Conservation (phyloP, 2,888 invertebrate species). For the Erebia epiphron region DNA sequence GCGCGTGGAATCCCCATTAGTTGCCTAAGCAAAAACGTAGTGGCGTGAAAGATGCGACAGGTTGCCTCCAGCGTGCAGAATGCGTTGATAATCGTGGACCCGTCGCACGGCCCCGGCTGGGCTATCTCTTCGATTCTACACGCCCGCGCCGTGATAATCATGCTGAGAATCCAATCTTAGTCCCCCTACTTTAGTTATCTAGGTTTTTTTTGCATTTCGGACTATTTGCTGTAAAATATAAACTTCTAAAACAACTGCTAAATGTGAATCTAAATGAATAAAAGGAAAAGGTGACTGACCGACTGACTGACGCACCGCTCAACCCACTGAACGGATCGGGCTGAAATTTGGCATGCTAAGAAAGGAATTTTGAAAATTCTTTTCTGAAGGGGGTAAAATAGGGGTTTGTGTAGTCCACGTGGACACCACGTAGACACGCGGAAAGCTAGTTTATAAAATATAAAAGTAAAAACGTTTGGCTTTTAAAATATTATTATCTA, state of each 20-base stretch:
- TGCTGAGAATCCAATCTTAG: constrained; percentile 44
- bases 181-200: not conserved
- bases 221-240: not conserved
- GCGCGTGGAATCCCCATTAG: constrained; percentile 64
- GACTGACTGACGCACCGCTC: no score
- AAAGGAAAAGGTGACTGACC: no score
- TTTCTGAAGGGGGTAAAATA: no score
- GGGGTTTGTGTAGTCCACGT: no score
- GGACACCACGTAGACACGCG: no score
- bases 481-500: no score
- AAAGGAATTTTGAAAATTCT: no score
- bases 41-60: constrained; percentile 52
- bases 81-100: constrained; percentile 78
- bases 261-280: no score
- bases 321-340: no score
- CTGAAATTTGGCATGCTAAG: no score
- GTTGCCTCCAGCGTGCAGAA: constrained; percentile 69
- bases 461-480: no score
- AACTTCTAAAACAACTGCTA: not conserved
- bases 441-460: no score
- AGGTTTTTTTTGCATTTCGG: constrained; percentile 10
- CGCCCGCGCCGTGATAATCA: constrained; percentile 47
- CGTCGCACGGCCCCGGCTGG: constrained; percentile 72
- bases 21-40: constrained; percentile 46
- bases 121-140: constrained; percentile 51